These are phyloP conservation scores for Catharus fuscescens DNA, from an alignment of 2,113 vertebrate genomes.

Conservation along the genomic window DNA sequence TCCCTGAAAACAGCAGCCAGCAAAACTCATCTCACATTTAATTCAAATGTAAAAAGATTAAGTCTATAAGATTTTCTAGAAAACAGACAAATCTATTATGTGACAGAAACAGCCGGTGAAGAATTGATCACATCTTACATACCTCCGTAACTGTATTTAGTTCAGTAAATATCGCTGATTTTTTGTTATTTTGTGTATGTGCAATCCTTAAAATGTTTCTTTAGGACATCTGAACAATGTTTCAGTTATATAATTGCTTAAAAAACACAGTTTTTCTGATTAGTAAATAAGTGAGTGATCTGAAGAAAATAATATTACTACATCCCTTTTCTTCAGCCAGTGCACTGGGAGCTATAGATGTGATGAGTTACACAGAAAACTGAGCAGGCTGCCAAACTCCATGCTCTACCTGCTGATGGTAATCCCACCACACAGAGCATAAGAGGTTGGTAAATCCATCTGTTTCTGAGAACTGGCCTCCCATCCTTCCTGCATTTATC, in stretches of 20 bases:
- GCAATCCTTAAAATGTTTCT: not conserved
- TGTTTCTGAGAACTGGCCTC: not conserved
- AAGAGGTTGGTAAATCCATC: not conserved
- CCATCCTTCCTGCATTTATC: not conserved
- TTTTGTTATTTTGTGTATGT: not conserved
- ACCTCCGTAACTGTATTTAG: not conserved
- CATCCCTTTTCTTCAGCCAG: not conserved
- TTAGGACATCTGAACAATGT: not conserved
- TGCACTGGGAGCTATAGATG: not conserved
- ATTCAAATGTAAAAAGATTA: not conserved
- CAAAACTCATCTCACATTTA: not conserved
- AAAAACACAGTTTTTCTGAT: not conserved
- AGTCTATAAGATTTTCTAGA: not conserved
- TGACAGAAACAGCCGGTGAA: not conserved
- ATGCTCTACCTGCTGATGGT: not conserved
- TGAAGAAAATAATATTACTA: not conserved
- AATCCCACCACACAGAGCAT: not conserved
- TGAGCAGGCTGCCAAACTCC: not conserved
- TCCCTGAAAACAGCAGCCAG: not conserved
- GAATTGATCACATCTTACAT: accelerated
- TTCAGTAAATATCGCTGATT: accelerated
- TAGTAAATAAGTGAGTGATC: not conserved
- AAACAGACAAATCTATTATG: not conserved
- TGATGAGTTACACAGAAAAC: not conserved
- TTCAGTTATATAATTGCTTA: not conserved